Base-by-base conservation (phyloP, 2,113 vertebrate genomes). In the Oncorhynchus nerka region DNA sequence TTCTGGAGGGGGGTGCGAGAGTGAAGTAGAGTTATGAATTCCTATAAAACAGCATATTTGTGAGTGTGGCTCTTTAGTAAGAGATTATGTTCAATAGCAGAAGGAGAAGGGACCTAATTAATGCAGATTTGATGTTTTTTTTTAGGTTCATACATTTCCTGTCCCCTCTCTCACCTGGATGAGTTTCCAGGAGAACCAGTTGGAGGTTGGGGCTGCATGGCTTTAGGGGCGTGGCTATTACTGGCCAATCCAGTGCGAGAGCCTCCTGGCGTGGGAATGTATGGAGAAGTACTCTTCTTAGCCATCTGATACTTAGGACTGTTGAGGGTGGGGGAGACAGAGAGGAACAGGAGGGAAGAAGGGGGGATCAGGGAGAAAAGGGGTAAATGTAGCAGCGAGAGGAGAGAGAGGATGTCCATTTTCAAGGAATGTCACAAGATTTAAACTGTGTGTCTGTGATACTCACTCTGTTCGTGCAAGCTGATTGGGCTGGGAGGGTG, bases 231-330 rank as follows among this genome's bases (percentile, higher is more conserved):
- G 3, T 26, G 15, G 26, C 12, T 32, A 15, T 68, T 32, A 68
- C 24, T 68, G 12, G 26, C 30, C 30, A 45, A 76, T 45, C 19
- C 1, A 26, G n/a, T 8, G 7, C 91, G 89, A 13, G 91, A 90
- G 57, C 91, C 91, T 51, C 91, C 91, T 4, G 89, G 83, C 0
- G 89, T 84, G 0, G 92, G 83, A 30, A 89, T 1, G 89, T 96
- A 91, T 49, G 95, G 94, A 34, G 97, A 96, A 0, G 98, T 99
- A 79, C 97, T 99, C 84, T 99, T 99, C 90, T 97, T 99, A 59
- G 97, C 97, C 91, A 99, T 96, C 83, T 99, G 97, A 84, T 95
- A 96, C 78, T 96, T 97, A 3, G 90, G 8, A 81, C 90, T 94
- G 4, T 94, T 93, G 79, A 0, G 82, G 75, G 30, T 13, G 70